These are phyloP conservation scores for Bombylius major DNA, from an alignment of 2,888 invertebrate species.

Conservation along the genomic window DNA sequence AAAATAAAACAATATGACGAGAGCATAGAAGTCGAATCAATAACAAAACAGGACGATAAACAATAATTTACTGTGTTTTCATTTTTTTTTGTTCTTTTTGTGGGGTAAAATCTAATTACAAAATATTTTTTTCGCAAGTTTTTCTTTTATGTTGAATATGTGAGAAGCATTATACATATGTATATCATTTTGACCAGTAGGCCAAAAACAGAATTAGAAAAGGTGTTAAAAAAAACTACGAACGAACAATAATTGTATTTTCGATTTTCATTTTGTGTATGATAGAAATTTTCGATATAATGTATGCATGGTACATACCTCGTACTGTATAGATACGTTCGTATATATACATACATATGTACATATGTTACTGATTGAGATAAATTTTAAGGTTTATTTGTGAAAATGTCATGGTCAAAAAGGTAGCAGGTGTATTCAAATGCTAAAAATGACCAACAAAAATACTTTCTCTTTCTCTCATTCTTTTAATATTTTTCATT, in stretches of 20 bases:
- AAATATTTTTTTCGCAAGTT: slow-evolving; percentile 7
- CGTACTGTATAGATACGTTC: no score
- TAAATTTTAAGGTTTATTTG: background rate
- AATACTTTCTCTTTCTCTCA: background rate
- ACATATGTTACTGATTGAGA: no score
- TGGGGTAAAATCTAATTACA: slow-evolving; percentile 14
- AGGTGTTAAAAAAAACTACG: no score
- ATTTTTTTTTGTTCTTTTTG: background rate
- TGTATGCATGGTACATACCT: no score
- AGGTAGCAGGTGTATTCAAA: background rate
- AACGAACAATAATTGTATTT: no score
- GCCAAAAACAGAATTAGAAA: no score
- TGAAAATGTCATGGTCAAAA: background rate
- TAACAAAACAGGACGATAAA: background rate
- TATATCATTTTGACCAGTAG: no score
- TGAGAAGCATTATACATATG: background rate
- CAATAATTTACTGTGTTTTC: background rate
- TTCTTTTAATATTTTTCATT: background rate
- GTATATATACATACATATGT: no score
- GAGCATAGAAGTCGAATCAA: background rate
- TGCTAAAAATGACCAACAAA: background rate
- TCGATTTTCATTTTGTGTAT: no score
- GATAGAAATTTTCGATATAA: no score
- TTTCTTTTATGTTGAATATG: no score
- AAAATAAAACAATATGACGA: background rate